A percentile compares a stretch with the other conserved stretches of the same genome.
Evolutionary conservation across 2,113 vertebrate species (phyloP).

Genomic region (Strix aluco): DNA sequence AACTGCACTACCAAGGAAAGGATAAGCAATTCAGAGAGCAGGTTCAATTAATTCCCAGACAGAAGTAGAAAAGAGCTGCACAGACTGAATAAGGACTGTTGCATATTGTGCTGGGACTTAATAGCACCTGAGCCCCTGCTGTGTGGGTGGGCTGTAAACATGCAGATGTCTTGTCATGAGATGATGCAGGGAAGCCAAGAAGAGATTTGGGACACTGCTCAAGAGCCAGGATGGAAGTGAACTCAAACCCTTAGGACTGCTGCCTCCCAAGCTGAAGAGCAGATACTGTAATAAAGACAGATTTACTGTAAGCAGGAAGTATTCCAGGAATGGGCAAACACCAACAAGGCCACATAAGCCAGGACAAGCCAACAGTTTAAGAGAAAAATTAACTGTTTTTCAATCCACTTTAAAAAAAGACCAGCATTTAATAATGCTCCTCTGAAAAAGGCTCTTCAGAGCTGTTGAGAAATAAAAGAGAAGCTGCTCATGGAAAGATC

Average conservation of each 20-base stretch:
- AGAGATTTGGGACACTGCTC: neutral
- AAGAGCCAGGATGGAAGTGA: neutral
- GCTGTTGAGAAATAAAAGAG: neutral
- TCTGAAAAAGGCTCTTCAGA: neutral
- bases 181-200: neutral
- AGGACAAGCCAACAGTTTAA: neutral
- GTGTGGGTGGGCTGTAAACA: neutral
- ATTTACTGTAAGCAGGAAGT: neutral
- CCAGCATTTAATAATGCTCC: neutral
- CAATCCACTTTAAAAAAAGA: neutral
- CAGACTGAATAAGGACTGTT: neutral
- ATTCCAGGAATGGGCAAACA: neutral
- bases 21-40: neutral
- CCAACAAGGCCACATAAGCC: neutral
- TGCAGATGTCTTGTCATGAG: neutral
- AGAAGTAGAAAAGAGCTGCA: neutral
- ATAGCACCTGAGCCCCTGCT: neutral
- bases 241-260: neutral
- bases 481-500: neutral
- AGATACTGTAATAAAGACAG: neutral
- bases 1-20: neutral
- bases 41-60: neutral
- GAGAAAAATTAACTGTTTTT: neutral
- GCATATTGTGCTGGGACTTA: neutral
- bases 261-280: neutral